Percentiles rank a stretch among this genome's conserved stretches.
Conservation (phyloP, 2,797 vertebrate genomes). For the Rhincodon typus region DNA sequence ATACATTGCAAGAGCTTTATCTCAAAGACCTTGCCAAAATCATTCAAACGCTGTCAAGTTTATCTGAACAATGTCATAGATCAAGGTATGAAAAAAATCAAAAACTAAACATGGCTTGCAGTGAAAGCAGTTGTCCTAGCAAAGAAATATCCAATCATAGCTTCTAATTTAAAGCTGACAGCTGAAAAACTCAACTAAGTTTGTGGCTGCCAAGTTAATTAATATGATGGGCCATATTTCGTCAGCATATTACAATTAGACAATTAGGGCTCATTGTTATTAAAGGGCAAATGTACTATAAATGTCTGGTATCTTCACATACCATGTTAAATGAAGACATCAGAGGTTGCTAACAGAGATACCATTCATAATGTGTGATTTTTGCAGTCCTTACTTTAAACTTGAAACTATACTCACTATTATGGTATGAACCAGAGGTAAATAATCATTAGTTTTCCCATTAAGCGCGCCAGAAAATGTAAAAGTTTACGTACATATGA, state of each 20-base stretch:
- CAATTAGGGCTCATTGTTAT: not conserved
- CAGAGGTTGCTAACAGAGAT: not conserved
- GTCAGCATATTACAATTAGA: not conserved
- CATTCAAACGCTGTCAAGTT: not conserved
- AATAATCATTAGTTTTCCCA: not conserved
- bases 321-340: not conserved
- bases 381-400: not conserved
- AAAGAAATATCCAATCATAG: not conserved
- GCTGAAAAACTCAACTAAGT: not conserved
- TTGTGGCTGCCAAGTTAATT: conserved; percentile 13
- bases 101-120: not conserved
- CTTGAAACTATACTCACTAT: not conserved
- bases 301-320: not conserved
- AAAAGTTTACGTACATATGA: not conserved
- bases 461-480: not conserved
- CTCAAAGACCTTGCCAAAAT: not conserved
- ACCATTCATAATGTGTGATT: not conserved
- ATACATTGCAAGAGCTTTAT: not conserved
- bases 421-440: not conserved
- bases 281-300: not conserved
- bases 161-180: not conserved
- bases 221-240: not conserved
- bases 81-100: not conserved
- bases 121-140: not conserved
- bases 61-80: not conserved